Base-by-base conservation (phyloP, 2,113 vertebrate species). In the Mirza zaza region DNA sequence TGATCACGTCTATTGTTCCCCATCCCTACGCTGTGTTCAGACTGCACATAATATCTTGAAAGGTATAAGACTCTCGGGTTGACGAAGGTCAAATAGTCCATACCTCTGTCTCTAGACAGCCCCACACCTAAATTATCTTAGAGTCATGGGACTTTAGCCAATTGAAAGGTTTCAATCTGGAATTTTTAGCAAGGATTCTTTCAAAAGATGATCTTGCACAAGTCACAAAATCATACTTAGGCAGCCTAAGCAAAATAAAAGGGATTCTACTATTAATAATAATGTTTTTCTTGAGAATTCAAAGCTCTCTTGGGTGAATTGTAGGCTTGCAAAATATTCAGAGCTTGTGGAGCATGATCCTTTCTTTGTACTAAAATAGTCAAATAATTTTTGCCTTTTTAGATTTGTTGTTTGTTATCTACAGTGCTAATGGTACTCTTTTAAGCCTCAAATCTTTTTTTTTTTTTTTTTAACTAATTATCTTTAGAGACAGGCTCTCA, bases 11-110 rank as follows among this genome's bases (percentile, higher is more conserved):
- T 99, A 99, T 97, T 99, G 99, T 95, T 99, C 99, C 61, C 99
- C 99, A 0, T 99, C 99, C 32, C 98, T 99, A 34, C 99, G 99
- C 94, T 99, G 99, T 14, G 99, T 99, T 6, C 99, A 99, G 98
- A 99, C 99, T 4, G 99, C 99, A 87, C 99, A 99, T 97, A 98
- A 99, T 90, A 99, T 99, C 97, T 98, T 99, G 85, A 99, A 99
- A 99, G 99, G 99, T 99, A 63, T 27, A 96, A 98, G 98, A 32
- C 20, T 34, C 17, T 4, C 20, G 11, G 21, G 7, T 29, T 15
- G 59, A 39, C 6, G 11, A 77, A 50, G 11, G 15, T 50, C 29
- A 15, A 1, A 4, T 6, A 23, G 6, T 25, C 57, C 14, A 75
- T 23, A 50, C 52, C 5, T 32, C 86, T 39, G 8, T 48, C 76